Base-by-base conservation (phyloP, 2,797 vertebrate species). In the Artibeus lituratus region DNA sequence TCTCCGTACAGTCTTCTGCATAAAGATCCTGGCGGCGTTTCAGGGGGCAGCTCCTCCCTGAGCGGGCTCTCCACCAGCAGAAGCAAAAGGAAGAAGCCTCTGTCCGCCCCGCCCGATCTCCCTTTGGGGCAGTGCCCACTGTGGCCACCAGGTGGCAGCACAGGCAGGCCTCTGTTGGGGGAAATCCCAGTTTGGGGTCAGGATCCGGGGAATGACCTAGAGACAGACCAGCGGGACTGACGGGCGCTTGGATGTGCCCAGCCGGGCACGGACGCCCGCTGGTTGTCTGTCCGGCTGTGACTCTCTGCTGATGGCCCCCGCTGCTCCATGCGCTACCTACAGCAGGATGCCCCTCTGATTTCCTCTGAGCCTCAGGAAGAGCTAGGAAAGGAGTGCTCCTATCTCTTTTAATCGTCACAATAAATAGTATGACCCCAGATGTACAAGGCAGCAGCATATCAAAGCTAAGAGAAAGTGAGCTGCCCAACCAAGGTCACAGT, bases 61-160 rank as follows among this genome's bases (percentile, higher is more conserved):
- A 35, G 49, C 65, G 6, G 59, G 7, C 5, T 26, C 39, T 65
- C 35, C 70, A 74, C 49, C 22, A 42, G 70, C 39, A 3, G 39
- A 0, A 9, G 70, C 44, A 35, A 44, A 35, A 4, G 10, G 35
- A 39, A 32, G 35, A 39, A 32, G 11, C 32, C 37, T 70, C 77
- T 26, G 19, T 10, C 19, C 15, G 2, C 8, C 62, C 15, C 10
- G 44, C 32, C 49, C 47, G 37, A 14, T 76, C 49, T 44, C 42
- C 39, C 32, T 8, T 29, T 32, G 67, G 19, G 65, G 47, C 47
- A 69, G 76, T 90, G 95, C 81, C 70, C 5, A 2, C 4, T 10
- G 49, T 35, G 81, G 67, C 74, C 95, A 86, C 32, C 0, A 85
- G 93, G 88, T 44, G 93, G 89, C 95, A 96, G 91, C 85, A 90